These are phyloP conservation scores for Lepidocyrtinus sp. DNA, from an alignment of 2,888 invertebrate genomes.

Conservation along the genomic window DNA sequence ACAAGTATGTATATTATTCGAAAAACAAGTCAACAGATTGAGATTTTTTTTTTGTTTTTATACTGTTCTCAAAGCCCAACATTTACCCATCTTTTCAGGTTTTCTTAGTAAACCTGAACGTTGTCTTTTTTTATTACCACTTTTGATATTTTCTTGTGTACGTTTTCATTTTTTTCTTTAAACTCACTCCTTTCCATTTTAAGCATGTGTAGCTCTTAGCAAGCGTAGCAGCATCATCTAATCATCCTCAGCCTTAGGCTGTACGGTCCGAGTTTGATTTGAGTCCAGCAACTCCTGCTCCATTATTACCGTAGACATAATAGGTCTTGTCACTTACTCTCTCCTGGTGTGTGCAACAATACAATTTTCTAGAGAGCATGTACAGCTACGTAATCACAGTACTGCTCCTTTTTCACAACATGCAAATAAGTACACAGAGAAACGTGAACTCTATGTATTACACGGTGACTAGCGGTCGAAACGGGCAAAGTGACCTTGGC, in stretches of 20 bases:
- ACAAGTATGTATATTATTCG: no score
- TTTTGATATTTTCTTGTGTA: no score
- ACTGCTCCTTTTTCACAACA: conserved; percentile 24
- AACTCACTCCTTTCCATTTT: neutral
- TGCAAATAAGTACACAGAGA: conserved; percentile 1
- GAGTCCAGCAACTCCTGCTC: conserved; percentile 34
- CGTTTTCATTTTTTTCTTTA: no score
- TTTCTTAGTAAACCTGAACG: no score
- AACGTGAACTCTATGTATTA: conserved; percentile 7
- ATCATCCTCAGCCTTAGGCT: neutral
- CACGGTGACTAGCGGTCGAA: conserved; percentile 66
- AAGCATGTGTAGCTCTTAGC: no score
- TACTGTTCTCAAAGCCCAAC: no score
- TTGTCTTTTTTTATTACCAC: no score
- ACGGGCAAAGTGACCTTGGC: conserved; percentile 70
- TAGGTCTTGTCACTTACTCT: conserved; percentile 18
- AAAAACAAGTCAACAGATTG: no score
- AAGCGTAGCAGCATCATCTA: neutral
- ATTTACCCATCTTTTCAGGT: no score
- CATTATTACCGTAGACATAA: conserved; percentile 56
- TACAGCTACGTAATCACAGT: conserved; percentile 13
- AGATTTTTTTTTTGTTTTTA: no score
- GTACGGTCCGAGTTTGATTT: neutral
- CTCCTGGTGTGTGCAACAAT: conserved; percentile 16
- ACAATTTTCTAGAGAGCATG: neutral